phyloP scores from a whole-genome alignment of 2,113 vertebrate genomes.

The Corythornis vintsioides region DNA sequence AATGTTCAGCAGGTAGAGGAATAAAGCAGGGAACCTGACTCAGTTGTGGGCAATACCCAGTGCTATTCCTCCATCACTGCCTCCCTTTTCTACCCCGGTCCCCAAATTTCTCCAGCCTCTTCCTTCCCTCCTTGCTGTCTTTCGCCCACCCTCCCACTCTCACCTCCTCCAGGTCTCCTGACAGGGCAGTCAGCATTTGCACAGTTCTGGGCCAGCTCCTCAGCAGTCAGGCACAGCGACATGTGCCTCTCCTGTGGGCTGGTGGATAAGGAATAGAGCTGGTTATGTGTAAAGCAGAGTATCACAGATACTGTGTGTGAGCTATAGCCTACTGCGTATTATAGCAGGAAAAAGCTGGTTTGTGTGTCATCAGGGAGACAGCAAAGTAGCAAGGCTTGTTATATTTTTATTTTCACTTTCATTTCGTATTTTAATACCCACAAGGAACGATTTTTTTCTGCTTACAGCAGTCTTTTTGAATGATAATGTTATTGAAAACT shows the following conservation, averaged over 20 bases:
- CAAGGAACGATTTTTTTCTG: background rate
- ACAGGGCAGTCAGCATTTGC: background rate
- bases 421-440: background rate
- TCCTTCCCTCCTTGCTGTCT: background rate
- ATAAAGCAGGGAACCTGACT: background rate
- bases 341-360: background rate
- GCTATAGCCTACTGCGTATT: background rate
- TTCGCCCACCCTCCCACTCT: background rate
- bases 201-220: background rate
- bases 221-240: background rate
- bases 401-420: slow-evolving; percentile 25
- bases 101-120: background rate
- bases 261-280: background rate
- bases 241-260: background rate
- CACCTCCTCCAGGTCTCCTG: background rate
- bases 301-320: background rate
- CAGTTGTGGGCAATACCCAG: background rate
- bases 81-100: background rate
- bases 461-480: background rate
- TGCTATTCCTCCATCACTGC: background rate
- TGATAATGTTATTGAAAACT: background rate
- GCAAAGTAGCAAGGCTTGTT: background rate
- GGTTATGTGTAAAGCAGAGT: background rate
- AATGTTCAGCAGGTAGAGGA: background rate
- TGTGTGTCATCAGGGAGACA: background rate